Evolutionary conservation across 2,113 vertebrate species (phyloP).

Genomic region (Ascaphus truei): DNA sequence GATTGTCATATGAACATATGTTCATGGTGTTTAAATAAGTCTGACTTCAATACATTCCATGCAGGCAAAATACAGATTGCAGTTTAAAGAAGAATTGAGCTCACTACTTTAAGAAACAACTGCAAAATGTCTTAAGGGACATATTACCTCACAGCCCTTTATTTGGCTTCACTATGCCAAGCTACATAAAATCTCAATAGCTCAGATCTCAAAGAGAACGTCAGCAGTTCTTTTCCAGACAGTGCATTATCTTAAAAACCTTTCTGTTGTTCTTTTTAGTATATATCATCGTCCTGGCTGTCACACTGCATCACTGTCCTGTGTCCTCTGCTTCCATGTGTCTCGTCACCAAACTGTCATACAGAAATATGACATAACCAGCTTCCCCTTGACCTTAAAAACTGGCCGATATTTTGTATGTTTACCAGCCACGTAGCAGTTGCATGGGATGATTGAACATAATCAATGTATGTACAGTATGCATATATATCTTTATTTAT

Average conservation of each 20-base stretch:
- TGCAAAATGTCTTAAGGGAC: conserved; percentile 32
- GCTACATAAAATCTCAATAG: conserved; percentile 31
- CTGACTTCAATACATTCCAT: background rate
- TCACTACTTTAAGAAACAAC: conserved; percentile 15
- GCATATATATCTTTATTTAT: too few relatives aligned
- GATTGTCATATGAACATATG: too few relatives aligned
- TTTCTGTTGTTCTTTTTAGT: conserved; percentile 38
- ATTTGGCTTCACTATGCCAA: background rate
- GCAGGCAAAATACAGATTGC: conserved; percentile 3
- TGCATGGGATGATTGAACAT: background rate
- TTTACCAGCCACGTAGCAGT: background rate
- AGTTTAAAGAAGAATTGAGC: conserved; percentile 4
- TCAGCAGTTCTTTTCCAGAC: conserved; percentile 34
- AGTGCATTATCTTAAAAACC: conserved; percentile 29
- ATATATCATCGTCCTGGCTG: conserved; percentile 40
- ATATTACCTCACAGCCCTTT: background rate
- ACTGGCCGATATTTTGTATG: background rate
- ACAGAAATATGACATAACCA: conserved; percentile 21
- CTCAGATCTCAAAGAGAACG: conserved; percentile 28
- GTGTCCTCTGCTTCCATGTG: conserved; percentile 18
- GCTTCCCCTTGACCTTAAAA: conserved; percentile 31
- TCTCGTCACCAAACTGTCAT: conserved; percentile 32
- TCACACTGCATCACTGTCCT: conserved; percentile 2
- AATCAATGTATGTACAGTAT: too few relatives aligned
- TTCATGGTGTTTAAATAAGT: too few relatives aligned